Conservation (phyloP, 1,140 invertebrate genomes). For the Trissolcus basalis region DNA sequence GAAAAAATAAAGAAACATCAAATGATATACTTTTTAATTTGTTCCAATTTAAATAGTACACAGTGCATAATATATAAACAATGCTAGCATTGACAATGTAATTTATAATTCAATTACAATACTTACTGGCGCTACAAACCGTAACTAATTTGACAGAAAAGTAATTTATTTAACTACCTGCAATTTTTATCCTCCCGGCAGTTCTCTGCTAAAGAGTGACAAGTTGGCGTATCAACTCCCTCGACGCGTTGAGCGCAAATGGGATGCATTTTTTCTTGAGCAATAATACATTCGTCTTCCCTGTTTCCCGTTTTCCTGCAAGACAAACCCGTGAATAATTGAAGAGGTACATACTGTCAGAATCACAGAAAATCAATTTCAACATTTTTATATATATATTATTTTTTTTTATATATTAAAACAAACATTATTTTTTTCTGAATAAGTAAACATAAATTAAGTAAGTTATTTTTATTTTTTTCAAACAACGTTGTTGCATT, state of each 20-base stretch:
- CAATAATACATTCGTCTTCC: conserved; percentile 88
- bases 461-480: no score
- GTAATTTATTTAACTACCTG: conserved; percentile 76
- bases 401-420: not conserved
- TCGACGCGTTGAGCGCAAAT: conserved; percentile 87
- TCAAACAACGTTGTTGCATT: no score
- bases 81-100: not conserved
- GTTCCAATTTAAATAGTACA: no score
- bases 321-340: conserved; percentile 34
- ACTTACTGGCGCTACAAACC: not conserved
- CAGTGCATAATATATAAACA: no score
- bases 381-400: not conserved
- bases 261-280: conserved; percentile 91
- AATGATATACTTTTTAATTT: no score
- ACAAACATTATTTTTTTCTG: no score
- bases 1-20: no score
- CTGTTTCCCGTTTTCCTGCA: conserved; percentile 86
- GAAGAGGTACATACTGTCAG: not conserved
- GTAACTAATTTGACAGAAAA: conserved; percentile 8
- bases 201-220: conserved; percentile 85
- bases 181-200: conserved; percentile 85
- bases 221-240: conserved; percentile 84
- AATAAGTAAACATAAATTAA: no score
- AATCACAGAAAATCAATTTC: conserved; percentile 2
- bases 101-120: conserved; percentile 1